Evolutionary conservation across 2,888 invertebrate species (phyloP).

Genomic region (Notodonta ziczac): DNA sequence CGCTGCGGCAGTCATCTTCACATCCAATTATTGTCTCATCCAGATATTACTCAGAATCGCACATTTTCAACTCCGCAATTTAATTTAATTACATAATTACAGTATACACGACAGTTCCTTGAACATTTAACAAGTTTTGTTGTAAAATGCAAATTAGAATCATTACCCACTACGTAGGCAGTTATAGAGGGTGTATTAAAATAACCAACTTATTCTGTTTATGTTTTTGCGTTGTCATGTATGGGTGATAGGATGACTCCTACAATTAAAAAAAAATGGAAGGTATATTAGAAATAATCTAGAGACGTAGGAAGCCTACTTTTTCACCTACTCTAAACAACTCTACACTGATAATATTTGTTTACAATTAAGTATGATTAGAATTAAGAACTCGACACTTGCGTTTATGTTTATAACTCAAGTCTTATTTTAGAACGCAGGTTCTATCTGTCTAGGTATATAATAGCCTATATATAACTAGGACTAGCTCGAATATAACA

Average conservation of each 20-base stretch:
- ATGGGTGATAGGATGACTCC: no score
- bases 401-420: neutral
- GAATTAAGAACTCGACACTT: neutral
- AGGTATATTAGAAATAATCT: no score
- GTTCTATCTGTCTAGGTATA: no score
- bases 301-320: no score
- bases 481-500: no score
- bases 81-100: constrained; percentile 54
- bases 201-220: neutral
- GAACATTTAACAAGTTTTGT: constrained; percentile 35
- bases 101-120: constrained; percentile 26
- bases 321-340: neutral
- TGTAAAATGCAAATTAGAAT: constrained; percentile 51
- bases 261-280: no score
- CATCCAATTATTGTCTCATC: constrained; percentile 14
- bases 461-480: no score
- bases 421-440: neutral
- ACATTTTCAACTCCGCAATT: constrained; percentile 33
- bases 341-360: neutral
- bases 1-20: neutral
- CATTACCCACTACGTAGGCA: neutral
- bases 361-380: neutral
- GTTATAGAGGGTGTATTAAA: neutral
- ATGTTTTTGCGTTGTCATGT: neutral
- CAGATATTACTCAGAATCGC: constrained; percentile 36